Percentiles rank a stretch among this genome's conserved stretches.
phyloP scores from a whole-genome alignment of 2,888 invertebrate species.

The Cybosia mesomella region DNA sequence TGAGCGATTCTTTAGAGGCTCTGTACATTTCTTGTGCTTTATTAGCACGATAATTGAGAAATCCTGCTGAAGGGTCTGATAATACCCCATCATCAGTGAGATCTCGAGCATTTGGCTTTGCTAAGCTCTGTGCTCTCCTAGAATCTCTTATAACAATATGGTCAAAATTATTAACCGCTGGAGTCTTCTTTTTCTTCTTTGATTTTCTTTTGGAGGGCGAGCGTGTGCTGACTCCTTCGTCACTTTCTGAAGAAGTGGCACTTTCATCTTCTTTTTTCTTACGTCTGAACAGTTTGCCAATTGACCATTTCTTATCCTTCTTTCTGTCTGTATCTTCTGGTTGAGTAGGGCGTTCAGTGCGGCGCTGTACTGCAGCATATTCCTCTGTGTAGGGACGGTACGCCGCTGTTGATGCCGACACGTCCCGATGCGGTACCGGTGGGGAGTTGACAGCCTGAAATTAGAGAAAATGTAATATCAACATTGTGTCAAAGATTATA shows the following conservation, averaged over 20 bases:
- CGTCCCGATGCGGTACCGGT: constrained; percentile 80
- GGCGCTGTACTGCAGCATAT: constrained; percentile 73
- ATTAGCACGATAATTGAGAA: constrained; percentile 74
- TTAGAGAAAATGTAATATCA: constrained; percentile 33
- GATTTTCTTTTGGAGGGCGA: constrained; percentile 79
- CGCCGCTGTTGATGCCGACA: constrained; percentile 65
- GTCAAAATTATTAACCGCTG: constrained; percentile 88
- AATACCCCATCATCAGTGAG: constrained; percentile 84
- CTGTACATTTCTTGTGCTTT: constrained; percentile 72
- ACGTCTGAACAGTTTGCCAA: constrained; percentile 92
- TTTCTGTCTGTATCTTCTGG: constrained; percentile 80
- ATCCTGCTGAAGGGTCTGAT: constrained; percentile 87
- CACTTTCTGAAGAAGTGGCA: constrained; percentile 85
- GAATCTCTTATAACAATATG: constrained; percentile 88
- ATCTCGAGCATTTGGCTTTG: constrained; percentile 74
- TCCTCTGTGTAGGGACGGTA: constrained; percentile 80
- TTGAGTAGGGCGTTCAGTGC: constrained; percentile 69
- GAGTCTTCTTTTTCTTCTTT: constrained; percentile 85
- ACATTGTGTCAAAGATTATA: constrained; percentile 11
- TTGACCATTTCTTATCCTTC: constrained; percentile 92
- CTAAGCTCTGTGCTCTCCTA: constrained; percentile 82
- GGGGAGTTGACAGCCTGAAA: constrained; percentile 86
- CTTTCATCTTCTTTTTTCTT: constrained; percentile 90
- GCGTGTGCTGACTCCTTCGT: constrained; percentile 77
- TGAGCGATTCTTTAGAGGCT: constrained; percentile 76